Evolutionary conservation across 2,797 vertebrate genomes (phyloP).

Genomic region (Urophycis tenuis): DNA sequence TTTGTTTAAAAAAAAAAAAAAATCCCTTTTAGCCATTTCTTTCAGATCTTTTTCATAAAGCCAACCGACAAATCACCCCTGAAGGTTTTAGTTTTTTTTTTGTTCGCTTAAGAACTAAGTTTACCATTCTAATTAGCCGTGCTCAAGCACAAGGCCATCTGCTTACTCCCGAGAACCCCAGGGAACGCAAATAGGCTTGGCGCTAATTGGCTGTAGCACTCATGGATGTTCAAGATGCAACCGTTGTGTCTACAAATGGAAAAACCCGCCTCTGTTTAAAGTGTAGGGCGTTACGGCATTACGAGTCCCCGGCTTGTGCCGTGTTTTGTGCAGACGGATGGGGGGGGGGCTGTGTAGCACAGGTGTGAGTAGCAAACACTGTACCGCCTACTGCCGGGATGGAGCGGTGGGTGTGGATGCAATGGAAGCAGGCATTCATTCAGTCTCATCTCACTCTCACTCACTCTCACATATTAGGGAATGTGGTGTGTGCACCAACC

Average conservation of each 20-base stretch:
- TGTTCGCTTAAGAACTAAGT: neutral
- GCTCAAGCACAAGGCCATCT: neutral
- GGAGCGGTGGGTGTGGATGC: neutral
- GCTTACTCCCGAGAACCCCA: neutral
- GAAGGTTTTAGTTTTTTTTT: neutral
- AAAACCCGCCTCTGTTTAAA: neutral
- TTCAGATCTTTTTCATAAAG: neutral
- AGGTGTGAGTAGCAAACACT: neutral
- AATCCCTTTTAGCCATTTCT: neutral
- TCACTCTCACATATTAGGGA: neutral
- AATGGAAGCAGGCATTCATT: neutral
- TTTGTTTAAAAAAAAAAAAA: neutral
- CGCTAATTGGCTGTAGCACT: neutral
- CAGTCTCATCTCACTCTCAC: neutral
- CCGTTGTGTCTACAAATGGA: neutral
- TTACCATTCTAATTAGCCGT: neutral
- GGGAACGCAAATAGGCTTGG: neutral
- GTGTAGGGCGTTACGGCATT: neutral
- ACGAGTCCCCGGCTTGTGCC: neutral
- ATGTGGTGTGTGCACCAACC: neutral
- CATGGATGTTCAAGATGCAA: neutral
- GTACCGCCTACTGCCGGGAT: neutral
- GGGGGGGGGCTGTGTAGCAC: neutral
- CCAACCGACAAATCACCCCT: neutral
- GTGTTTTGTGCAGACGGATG: neutral